Conservation (phyloP, 2,888 invertebrate genomes). For the Ophion costatus region DNA sequence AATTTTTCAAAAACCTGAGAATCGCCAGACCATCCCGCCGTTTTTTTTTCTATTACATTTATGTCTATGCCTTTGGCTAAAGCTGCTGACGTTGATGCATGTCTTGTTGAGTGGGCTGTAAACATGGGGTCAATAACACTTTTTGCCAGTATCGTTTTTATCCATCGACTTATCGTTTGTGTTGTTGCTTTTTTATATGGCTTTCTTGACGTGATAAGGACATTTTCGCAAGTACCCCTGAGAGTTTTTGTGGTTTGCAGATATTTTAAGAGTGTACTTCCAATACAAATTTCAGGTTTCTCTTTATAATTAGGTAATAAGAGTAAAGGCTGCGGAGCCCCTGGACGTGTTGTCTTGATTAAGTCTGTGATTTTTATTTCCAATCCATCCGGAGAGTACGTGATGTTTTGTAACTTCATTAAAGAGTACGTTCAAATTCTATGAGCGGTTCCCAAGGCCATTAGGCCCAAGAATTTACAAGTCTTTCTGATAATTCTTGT, state of each 20-base stretch:
- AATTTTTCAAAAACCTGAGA: background rate
- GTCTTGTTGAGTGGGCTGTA: slow-evolving; percentile 58
- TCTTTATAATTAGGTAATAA: too few relatives aligned
- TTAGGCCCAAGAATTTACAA: too few relatives aligned
- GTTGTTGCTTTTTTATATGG: slow-evolving; percentile 54
- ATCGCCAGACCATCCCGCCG: background rate
- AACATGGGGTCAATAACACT: slow-evolving; percentile 52
- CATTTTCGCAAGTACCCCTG: slow-evolving; percentile 30
- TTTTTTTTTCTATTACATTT: slow-evolving; percentile 3
- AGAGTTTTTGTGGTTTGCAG: slow-evolving; percentile 18
- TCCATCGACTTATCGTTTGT: slow-evolving; percentile 61
- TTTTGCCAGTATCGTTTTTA: slow-evolving; percentile 41
- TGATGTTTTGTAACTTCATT: too few relatives aligned
- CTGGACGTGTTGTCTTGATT: too few relatives aligned
- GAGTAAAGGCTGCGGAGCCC: too few relatives aligned
- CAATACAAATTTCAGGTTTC: too few relatives aligned
- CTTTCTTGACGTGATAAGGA: slow-evolving; percentile 58
- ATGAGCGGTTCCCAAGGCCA: too few relatives aligned
- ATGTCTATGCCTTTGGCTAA: too few relatives aligned
- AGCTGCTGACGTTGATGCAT: slow-evolving; percentile 57
- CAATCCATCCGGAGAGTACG: too few relatives aligned
- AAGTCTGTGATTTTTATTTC: too few relatives aligned
- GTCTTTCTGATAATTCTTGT: too few relatives aligned
- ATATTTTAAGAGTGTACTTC: background rate
- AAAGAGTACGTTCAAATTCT: too few relatives aligned